Conservation (phyloP, 2,797 vertebrate genomes). For the Rallus crepitans region DNA sequence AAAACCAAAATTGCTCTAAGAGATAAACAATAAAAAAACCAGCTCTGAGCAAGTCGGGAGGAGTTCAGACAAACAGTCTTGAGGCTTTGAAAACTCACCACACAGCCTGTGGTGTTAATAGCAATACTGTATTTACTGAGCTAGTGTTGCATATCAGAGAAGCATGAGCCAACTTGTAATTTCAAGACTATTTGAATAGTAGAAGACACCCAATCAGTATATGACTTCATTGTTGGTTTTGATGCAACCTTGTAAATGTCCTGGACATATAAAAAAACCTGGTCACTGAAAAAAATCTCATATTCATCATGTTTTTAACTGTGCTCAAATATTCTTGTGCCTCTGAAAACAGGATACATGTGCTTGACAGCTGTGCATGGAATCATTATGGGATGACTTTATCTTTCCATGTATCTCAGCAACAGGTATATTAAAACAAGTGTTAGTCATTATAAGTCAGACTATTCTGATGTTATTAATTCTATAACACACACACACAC, state of each 20-base stretch:
- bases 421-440: neutral
- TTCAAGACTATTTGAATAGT: neutral
- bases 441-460: constrained; percentile 6
- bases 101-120: neutral
- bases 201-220: neutral
- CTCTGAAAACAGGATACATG: neutral
- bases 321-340: neutral
- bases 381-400: neutral
- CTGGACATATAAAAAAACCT: neutral
- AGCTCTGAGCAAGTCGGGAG: neutral
- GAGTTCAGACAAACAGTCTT: neutral
- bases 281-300: neutral
- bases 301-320: neutral
- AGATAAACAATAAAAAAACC: neutral
- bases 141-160: neutral
- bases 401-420: neutral
- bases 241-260: neutral
- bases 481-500: neutral
- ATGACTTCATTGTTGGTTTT: neutral
- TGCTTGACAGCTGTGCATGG: neutral
- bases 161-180: neutral
- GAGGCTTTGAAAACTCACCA: neutral
- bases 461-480: neutral
- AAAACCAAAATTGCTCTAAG: neutral
- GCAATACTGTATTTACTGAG: neutral